A percentile compares a stretch with the other conserved stretches of the same genome.
phyloP scores from a whole-genome alignment of 2,113 vertebrate species.

The Baryphthengus martii region DNA sequence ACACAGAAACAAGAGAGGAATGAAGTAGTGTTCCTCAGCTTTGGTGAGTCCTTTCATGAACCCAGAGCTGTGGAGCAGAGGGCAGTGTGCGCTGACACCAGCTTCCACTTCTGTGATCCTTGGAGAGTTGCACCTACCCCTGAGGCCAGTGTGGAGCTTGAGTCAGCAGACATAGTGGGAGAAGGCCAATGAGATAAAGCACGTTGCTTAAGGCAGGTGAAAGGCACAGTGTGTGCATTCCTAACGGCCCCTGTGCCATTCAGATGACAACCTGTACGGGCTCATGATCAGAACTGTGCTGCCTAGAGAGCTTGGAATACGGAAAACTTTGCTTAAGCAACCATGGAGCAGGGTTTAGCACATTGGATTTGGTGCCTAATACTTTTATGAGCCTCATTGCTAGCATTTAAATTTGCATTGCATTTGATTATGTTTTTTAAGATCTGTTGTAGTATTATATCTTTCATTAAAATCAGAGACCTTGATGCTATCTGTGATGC shows the following conservation, averaged over 20 bases:
- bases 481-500: not conserved
- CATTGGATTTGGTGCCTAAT: not conserved
- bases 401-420: not conserved
- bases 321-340: not conserved
- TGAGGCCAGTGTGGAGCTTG: not conserved
- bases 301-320: not conserved
- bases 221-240: not conserved
- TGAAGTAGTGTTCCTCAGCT: not conserved
- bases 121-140: not conserved
- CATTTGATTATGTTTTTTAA: not conserved
- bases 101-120: not conserved
- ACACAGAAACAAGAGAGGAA: not conserved
- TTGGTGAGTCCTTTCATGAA: not conserved
- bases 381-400: not conserved
- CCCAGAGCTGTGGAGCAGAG: not conserved
- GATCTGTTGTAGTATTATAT: not conserved
- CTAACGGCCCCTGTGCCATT: not conserved
- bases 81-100: not conserved
- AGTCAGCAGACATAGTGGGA: not conserved
- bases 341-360: not conserved
- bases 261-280: not conserved
- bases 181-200: accelerated
- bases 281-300: not conserved
- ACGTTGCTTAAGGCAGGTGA: not conserved
- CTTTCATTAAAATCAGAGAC: not conserved